phyloP scores from a whole-genome alignment of 2,888 invertebrate species.

The Dasypolia templi region DNA sequence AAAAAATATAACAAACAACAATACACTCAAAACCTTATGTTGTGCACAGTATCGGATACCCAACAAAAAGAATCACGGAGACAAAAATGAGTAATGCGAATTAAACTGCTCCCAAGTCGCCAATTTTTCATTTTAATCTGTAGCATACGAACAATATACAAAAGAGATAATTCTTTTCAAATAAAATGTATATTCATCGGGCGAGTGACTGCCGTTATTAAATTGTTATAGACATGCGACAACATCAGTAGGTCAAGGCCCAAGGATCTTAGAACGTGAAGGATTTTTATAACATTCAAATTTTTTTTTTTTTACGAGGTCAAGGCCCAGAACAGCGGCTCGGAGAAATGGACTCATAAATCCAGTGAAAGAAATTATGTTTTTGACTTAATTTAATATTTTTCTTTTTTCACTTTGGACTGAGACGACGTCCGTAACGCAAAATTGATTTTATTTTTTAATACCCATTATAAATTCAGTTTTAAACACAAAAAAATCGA shows the following conservation, averaged over 20 bases:
- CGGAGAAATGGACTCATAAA: constrained; percentile 57
- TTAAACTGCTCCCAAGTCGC: constrained; percentile 58
- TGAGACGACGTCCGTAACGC: neutral
- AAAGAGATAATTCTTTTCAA: constrained; percentile 59
- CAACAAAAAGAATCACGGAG: constrained; percentile 32
- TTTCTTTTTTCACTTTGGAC: constrained; percentile 30
- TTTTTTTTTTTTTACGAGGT: constrained; percentile 59
- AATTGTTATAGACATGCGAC: constrained; percentile 51
- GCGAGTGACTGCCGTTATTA: constrained; percentile 52
- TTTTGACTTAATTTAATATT: constrained; percentile 52
- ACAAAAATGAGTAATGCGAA: constrained; percentile 60
- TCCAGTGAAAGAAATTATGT: constrained; percentile 52
- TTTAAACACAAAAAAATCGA: too few relatives aligned
- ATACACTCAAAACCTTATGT: neutral
- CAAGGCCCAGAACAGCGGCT: constrained; percentile 47
- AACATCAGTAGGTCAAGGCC: constrained; percentile 42
- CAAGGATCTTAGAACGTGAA: constrained; percentile 29
- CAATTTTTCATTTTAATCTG: constrained; percentile 62
- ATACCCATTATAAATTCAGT: too few relatives aligned
- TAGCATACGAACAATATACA: constrained; percentile 60
- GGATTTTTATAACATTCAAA: constrained; percentile 46
- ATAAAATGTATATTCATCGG: constrained; percentile 54
- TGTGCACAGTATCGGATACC: neutral
- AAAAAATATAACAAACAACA: neutral
- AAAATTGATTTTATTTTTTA: too few relatives aligned